Conservation (phyloP, 2,888 invertebrate species). For the Ormyrus nitidulus region DNA sequence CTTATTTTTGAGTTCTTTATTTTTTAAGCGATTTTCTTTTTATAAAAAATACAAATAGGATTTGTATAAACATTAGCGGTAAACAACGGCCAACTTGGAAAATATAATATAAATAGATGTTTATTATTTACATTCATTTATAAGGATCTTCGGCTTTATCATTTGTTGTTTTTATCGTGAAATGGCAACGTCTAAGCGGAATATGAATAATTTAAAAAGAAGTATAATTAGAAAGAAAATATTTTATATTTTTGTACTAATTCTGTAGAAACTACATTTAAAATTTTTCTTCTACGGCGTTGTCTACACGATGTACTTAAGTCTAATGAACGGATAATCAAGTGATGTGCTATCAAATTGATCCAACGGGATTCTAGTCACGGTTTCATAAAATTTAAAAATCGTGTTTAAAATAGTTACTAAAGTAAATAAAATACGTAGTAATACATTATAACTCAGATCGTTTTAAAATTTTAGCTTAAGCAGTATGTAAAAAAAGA, state of each 20-base stretch:
- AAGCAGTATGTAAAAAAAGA: too few relatives aligned
- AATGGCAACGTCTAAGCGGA: constrained; percentile 27
- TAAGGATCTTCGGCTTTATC: neutral
- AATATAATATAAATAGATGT: constrained; percentile 9
- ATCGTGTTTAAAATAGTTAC: too few relatives aligned
- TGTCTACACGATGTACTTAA: constrained; percentile 19
- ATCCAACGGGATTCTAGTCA: neutral
- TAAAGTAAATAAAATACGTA: too few relatives aligned
- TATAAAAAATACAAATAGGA: constrained; percentile 19
- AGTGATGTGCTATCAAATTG: constrained; percentile 33
- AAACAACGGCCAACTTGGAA: constrained; percentile 16
- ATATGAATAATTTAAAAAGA: neutral
- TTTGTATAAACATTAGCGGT: neutral
- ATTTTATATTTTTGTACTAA: constrained; percentile 21
- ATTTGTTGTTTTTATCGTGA: neutral
- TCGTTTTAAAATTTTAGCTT: too few relatives aligned
- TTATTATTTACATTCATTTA: constrained; percentile 37
- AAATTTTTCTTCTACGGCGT: neutral
- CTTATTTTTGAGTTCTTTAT: neutral
- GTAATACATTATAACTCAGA: too few relatives aligned
- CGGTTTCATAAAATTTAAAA: too few relatives aligned
- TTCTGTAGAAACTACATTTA: neutral
- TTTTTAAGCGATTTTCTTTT: constrained; percentile 34
- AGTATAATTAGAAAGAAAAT: too few relatives aligned
- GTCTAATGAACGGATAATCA: constrained; percentile 46